Conservation (phyloP, 2,113 vertebrate genomes). For the Brienomyrus brachyistius region DNA sequence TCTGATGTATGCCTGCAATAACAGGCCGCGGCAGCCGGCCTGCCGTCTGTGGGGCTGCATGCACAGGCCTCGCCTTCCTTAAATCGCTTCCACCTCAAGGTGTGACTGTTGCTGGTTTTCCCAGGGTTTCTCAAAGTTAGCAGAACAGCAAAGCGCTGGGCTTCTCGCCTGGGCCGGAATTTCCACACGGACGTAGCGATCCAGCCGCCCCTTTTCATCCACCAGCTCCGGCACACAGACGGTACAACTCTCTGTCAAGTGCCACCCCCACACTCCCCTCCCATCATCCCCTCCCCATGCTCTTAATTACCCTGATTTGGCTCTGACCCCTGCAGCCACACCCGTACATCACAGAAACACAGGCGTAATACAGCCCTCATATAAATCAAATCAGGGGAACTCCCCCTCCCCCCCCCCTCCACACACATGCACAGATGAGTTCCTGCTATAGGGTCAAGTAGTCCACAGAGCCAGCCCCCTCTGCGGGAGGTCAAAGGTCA, state of each 20-base stretch:
- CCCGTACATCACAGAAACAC: neutral
- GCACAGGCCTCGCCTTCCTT: neutral
- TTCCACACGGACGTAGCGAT: neutral
- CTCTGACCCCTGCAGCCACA: neutral
- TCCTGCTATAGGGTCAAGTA: conserved; percentile 51
- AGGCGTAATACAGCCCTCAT: neutral
- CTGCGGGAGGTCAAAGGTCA: conserved; percentile 56
- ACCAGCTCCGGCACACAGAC: neutral
- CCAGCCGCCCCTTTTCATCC: neutral
- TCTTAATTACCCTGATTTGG: conserved; percentile 13
- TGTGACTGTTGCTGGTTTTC: conserved; percentile 45
- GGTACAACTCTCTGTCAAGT: neutral
- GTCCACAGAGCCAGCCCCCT: conserved; percentile 54
- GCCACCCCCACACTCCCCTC: neutral
- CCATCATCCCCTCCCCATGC: neutral
- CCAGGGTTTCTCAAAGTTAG: conserved; percentile 25
- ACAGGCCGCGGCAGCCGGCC: neutral
- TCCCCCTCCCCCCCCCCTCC: neutral
- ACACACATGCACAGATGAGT: conserved; percentile 27
- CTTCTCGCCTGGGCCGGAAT: neutral
- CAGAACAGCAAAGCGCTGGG: conserved; percentile 39
- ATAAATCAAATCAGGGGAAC: conserved; percentile 2
- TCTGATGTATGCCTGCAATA: conserved; percentile 26
- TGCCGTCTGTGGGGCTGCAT: neutral
- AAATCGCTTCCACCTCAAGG: conserved; percentile 35